These are phyloP conservation scores for Sprattus sprattus DNA, from an alignment of 2,113 vertebrate genomes.

Conservation along the genomic window DNA sequence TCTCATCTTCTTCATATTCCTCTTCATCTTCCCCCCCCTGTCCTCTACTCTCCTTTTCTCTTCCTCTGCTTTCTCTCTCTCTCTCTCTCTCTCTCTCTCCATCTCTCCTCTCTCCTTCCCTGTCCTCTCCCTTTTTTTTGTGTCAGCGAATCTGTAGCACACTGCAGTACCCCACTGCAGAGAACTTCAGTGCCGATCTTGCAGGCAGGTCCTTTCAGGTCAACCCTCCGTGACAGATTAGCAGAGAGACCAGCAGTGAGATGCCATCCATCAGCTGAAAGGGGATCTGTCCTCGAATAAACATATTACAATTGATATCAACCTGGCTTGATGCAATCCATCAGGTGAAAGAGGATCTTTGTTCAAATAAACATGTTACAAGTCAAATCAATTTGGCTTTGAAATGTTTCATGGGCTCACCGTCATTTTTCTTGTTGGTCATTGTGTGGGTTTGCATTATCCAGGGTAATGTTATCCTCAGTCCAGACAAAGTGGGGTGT, in stretches of 20 bases:
- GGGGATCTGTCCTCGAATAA: neutral
- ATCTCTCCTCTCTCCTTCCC: neutral
- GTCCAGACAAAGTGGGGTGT: neutral
- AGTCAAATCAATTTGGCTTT: neutral
- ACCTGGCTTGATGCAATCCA: neutral
- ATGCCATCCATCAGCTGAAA: neutral
- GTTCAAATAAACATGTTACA: neutral
- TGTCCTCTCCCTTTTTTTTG: neutral
- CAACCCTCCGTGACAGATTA: neutral
- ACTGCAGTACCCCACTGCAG: neutral
- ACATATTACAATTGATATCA: no score
- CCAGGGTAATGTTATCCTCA: neutral
- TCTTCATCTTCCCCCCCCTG: neutral
- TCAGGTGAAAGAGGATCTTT: neutral
- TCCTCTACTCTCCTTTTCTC: no score
- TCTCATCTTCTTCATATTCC: neutral
- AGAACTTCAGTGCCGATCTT: neutral
- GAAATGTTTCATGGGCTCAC: neutral
- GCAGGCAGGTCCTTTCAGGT: slow-evolving; percentile 4
- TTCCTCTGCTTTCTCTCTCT: neutral
- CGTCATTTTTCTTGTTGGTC: neutral
- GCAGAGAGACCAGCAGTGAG: no score
- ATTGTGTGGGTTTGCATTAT: neutral
- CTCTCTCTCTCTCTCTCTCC: neutral
- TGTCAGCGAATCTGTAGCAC: neutral